Conservation (phyloP, 2,888 invertebrate genomes). For the Psylliodes chrysocephalus region DNA sequence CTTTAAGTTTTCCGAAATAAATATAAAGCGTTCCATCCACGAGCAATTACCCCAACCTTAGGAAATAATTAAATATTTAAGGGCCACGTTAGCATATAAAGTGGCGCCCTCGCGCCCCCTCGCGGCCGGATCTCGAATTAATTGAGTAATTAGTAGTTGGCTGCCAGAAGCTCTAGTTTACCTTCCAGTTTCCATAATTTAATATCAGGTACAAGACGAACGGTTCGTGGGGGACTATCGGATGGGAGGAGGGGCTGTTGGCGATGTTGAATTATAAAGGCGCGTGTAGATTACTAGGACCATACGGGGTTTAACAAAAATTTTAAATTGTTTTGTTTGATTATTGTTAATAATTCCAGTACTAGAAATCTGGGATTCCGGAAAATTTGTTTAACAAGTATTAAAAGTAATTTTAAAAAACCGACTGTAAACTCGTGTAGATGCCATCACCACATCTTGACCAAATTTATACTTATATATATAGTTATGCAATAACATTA, state of each 20-base stretch:
- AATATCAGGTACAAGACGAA: slow-evolving; percentile 5
- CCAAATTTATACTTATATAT: too few species aligned
- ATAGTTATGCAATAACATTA: too few species aligned
- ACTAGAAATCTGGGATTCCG: too few species aligned
- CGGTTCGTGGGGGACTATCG: too few species aligned
- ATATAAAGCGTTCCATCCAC: slow-evolving; percentile 43
- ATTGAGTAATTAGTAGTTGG: slow-evolving; percentile 50
- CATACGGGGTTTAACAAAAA: too few species aligned
- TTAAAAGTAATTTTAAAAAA: too few species aligned
- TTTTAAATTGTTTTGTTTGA: background rate
- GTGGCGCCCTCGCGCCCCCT: slow-evolving; percentile 40
- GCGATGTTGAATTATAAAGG: slow-evolving; percentile 1
- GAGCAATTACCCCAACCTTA: slow-evolving; percentile 51
- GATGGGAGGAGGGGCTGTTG: background rate
- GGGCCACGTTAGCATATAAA: slow-evolving; percentile 51
- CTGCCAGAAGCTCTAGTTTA: slow-evolving; percentile 24
- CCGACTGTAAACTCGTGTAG: too few species aligned
- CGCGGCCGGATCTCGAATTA: slow-evolving; percentile 44
- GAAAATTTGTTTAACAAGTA: too few species aligned
- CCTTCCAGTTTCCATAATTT: slow-evolving; percentile 23
- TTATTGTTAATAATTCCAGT: too few species aligned
- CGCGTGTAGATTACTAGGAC: background rate
- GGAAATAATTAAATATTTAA: slow-evolving; percentile 54
- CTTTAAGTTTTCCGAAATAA: slow-evolving; percentile 41
- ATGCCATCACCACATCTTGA: too few species aligned